Evolutionary conservation across 53 echinoderm and acorn worm genomes (phyloP).

Genomic region (Hippasteria phrygiana): DNA sequence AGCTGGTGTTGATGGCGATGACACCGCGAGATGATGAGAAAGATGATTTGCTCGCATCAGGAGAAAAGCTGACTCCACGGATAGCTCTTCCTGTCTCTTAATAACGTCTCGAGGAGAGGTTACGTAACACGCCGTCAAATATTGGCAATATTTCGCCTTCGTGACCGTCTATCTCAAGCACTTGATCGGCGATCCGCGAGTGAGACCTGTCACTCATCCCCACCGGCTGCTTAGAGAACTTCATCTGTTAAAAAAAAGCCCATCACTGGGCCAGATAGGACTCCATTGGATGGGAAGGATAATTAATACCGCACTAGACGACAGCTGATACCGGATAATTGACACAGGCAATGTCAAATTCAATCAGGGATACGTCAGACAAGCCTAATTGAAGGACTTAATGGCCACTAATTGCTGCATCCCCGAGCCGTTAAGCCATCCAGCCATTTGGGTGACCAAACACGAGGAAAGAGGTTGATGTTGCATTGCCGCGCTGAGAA

Average conservation of each 20-base stretch:
- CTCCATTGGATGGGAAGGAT: slow-evolving; percentile 16
- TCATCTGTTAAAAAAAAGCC: slow-evolving; percentile 32
- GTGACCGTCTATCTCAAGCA: slow-evolving; percentile 14
- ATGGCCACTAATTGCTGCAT: slow-evolving; percentile 56
- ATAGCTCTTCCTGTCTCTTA: neutral
- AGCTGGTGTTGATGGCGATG: neutral
- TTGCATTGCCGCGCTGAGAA: neutral
- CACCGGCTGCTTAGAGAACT: neutral
- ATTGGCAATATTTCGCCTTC: slow-evolving; percentile 5
- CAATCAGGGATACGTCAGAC: slow-evolving; percentile 62
- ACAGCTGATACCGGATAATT: slow-evolving; percentile 61
- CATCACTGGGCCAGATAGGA: neutral
- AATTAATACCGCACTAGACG: slow-evolving; percentile 63
- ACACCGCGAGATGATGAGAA: slow-evolving; percentile 5
- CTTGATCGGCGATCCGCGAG: slow-evolving; percentile 49
- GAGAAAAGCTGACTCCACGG: neutral
- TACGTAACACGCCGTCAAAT: slow-evolving; percentile 31
- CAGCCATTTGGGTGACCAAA: slow-evolving; percentile 51
- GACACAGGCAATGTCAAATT: slow-evolving; percentile 61
- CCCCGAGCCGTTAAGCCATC: slow-evolving; percentile 45
- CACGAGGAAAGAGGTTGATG: neutral
- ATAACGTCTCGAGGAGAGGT: slow-evolving; percentile 35
- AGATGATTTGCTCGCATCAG: slow-evolving; percentile 21
- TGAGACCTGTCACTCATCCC: slow-evolving; percentile 46
- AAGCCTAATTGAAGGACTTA: slow-evolving; percentile 55